Evolutionary conservation across 2,888 invertebrate genomes (phyloP), one percentile per base, ranked within the genome.

Genomic region (Hirudinaria manillensis): DNA sequence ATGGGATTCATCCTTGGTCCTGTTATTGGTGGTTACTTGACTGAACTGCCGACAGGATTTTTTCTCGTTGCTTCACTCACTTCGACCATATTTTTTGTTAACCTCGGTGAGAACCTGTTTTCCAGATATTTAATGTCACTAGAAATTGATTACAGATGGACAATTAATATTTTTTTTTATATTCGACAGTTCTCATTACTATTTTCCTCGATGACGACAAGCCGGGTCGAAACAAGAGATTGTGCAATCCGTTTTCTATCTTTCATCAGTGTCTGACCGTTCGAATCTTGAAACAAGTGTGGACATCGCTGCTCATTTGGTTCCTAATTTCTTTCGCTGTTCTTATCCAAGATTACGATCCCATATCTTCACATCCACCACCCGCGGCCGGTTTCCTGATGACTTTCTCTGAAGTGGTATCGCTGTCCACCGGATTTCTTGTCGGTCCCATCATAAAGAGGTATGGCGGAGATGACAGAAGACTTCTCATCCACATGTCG

Each of bases 1-100:
- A 83, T 89, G 45, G 91, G 91, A 2, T 91, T 91, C 79, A 90
- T 90, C 27, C 76, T 91, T 34, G 91, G 91, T 0, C 91, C 91
- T 10, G 83, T 89, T 4, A 86, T 91, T 74, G 90, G 90, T 19
- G 91, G 91, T 0, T 89, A 90, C 77, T 73, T 85, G 38, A 82
- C 83, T 0, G 84, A 83, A 70, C 72, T 77, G 13, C 74, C 79
- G 13, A 79, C 80, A 34, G 85, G 85, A 3, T 84, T 84, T 77
- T 78, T 77, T 32, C 70, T 80, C 10, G 83, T 83, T 7, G 81
- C 82, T n/a, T 61, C 81, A 24, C 56, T 82, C 21, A 79, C 82
- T 70, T 82, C 82, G 19, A 19, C 74, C 7, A 74, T 84, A 38
- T 85, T 85, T 78, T 3, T 83, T 19, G 32, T 82, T 2, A 83